Evolutionary conservation across 2,888 invertebrate genomes (phyloP), one percentile per base, ranked within the genome.

Genomic region (Lymantria monacha): DNA sequence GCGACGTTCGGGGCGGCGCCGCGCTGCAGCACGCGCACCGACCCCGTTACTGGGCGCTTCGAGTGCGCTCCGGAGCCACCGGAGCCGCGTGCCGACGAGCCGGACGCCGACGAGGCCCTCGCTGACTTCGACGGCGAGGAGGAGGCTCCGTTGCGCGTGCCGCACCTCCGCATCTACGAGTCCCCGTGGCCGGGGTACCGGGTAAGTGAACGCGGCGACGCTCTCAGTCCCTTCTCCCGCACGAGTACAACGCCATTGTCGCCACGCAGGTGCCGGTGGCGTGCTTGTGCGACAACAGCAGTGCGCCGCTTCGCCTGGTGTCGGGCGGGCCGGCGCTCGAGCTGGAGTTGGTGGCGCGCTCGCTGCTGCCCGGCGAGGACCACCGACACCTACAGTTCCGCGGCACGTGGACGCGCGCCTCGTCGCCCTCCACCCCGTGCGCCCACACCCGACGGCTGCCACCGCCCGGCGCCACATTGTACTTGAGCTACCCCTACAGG

Each of bases 381-480:
- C 96, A 96, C 78, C 94, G 96, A 31, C 94, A 95, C 72, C 92
- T 97, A 48, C 95, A 95, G 85, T 96, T 97, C 82, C 94, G 94
- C 70, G 96, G 95, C 7, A 85, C 92, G 10, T 95, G 86, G 88
- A 9, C 61, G 15, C 69, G 70, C 40, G 58, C 41, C 37, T 56
- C 62, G 33, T 65, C 49, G 9, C 63, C 62, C 57, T 55, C 66
- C 49, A 72, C 68, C 3, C 61, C 60, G 48, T 81, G 76, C 70
- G 81, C 73, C 59, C 49, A 51, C 30, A 70, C 70, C 38, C 80
- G 76, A 61, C 83, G 73, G 50, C 74, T 76, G 53, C 56, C 74
- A 5, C 75, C 81, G 11, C 83, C 83, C 22, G 88, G 86, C 7
- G 74, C 73, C 1, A 71, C 70, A 30, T 57, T 87, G 36, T 70